Evolutionary conservation across 2,797 vertebrate genomes (phyloP).

Genomic region (Etheostoma nigrum): DNA sequence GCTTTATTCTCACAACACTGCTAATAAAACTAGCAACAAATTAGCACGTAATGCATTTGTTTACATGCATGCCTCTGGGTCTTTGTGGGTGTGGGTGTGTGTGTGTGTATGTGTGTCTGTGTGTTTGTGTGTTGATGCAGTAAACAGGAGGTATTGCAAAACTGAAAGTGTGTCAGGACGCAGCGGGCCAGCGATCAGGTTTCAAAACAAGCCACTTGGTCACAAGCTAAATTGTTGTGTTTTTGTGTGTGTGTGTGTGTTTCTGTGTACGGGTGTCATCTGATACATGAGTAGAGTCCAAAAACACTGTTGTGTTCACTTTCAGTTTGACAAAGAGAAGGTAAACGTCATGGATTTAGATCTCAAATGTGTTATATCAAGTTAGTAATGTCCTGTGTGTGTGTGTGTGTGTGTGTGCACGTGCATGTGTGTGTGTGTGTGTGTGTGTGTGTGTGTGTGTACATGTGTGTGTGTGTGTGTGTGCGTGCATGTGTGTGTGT

Average conservation of each 20-base stretch:
- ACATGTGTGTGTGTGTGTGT: not conserved
- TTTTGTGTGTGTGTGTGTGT: constrained; percentile 18
- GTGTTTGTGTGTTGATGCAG: constrained; percentile 26
- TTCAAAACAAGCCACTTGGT: constrained; percentile 74
- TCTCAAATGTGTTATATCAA: constrained; percentile 20
- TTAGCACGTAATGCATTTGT: not conserved
- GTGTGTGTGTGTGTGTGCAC: not conserved
- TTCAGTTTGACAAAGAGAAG: constrained; percentile 19
- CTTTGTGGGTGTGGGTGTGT: constrained; percentile 2
- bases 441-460: not conserved
- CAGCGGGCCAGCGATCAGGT: constrained; percentile 44
- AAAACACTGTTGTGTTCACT: constrained; percentile 38
- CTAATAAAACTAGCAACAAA: too few species aligned
- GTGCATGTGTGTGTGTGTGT: constrained; percentile 1
- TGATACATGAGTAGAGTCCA: constrained; percentile 24
- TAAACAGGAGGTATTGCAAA: constrained; percentile 74
- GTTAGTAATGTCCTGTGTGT: constrained; percentile 3
- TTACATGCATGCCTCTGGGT: not conserved
- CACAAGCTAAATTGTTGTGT: constrained; percentile 35
- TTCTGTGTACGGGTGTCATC: constrained; percentile 5
- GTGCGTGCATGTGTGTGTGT: not conserved
- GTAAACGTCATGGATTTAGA: not conserved
- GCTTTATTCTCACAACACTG: too few species aligned
- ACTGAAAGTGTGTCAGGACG: constrained; percentile 58
- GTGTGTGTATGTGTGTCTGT: not conserved